Percentiles rank a stretch among this genome's conserved stretches.
Evolutionary conservation across 2,113 vertebrate species (phyloP).

Genomic region (Odocoileus virginianus): DNA sequence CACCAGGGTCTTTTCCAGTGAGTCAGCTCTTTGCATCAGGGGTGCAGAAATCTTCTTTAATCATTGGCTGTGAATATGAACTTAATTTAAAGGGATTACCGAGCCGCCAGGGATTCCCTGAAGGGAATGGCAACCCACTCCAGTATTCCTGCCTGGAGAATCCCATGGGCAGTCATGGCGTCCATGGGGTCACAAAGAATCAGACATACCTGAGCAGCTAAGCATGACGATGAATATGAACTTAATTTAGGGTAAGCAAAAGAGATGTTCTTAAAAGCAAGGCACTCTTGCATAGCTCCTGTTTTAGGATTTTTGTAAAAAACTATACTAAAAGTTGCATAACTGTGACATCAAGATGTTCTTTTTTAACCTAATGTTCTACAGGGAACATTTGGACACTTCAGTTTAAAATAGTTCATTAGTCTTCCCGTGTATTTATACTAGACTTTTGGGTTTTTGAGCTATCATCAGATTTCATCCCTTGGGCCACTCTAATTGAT

Average conservation of each 20-base stretch:
- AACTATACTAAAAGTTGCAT: not conserved
- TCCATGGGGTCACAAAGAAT: not conserved
- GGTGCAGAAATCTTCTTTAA: not conserved
- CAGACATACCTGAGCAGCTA: not conserved
- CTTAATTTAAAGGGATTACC: not conserved
- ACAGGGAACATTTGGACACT: not conserved
- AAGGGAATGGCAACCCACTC: not conserved
- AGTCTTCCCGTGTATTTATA: not conserved
- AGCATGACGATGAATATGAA: not conserved
- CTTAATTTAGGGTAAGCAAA: slow-evolving; percentile 27
- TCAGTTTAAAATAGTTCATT: slow-evolving; percentile 13
- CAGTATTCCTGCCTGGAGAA: not conserved
- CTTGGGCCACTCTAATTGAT: not conserved
- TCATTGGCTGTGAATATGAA: not conserved
- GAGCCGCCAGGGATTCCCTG: not conserved
- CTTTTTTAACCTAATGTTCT: slow-evolving; percentile 1
- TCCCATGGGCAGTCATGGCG: not conserved
- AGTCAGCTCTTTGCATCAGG: not conserved
- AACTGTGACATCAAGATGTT: not conserved
- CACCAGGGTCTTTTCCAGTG: not conserved
- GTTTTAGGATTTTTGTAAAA: not conserved
- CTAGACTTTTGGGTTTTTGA: not conserved
- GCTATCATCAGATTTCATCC: not conserved
- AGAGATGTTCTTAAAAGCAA: not conserved
- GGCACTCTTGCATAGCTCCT: not conserved